Evolutionary conservation across 2,888 invertebrate species (phyloP), one percentile per base, ranked within the genome.

Genomic region (Eupithecia pulchellata): DNA sequence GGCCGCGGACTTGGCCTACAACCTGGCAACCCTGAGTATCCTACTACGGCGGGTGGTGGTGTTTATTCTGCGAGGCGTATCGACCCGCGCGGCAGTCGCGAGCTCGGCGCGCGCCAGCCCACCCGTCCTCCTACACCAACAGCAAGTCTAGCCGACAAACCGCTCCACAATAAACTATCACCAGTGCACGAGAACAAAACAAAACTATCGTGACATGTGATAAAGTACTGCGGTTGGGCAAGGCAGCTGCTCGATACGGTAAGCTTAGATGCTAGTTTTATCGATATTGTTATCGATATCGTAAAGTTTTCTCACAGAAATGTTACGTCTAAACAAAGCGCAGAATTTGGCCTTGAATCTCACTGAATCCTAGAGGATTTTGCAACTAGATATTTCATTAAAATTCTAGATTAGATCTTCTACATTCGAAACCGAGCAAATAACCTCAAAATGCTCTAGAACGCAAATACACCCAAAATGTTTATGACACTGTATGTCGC

Each of bases 1-100:
- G 25, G 52, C 25, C 52, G 4, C 52, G 25, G 25, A 13, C 11
- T 52, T 52, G 1, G 52, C 52, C 52, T 25, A 25, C 25, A 52
- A 30, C 32, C 58, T 60, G 58, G 58, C 58, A 60, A 60, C 58
- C 29, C 58, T 27, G 32, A 57, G 30, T 32, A 30, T n/a, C 58
- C n/a, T 32, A 60, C 58, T 61, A 61, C 61, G 61, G 34, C 61
- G 61, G 29, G 27, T 29, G 57, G 91, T 91, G 90, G 89, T 93
- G 93, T 93, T 94, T 93, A 91, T 93, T 92, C 93, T 92, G 89
- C 88, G 91, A 87, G 91, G 91, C 90, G 88, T 94, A 93, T 94
- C 93, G 93, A 94, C 92, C 93, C 89, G 77, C 81, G 83, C 83
- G 82, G 89, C 91, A 93, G 92, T 92, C 87, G 82, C 83, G 78